Evolutionary conservation across 2,888 invertebrate genomes (phyloP), one percentile per base, ranked within the genome.

Genomic region (Leptinotarsa haldemani): DNA sequence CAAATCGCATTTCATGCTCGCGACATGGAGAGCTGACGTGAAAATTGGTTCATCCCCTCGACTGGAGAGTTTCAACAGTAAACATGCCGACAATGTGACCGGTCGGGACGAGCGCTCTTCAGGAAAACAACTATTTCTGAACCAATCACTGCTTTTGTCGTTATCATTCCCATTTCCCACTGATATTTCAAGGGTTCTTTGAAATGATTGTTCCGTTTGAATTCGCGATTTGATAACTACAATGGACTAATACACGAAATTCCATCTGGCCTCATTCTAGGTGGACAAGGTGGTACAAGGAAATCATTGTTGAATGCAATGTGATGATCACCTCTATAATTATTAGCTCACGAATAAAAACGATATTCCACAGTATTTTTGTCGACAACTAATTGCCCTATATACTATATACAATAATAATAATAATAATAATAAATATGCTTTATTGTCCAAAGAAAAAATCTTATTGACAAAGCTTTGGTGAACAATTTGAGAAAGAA

Each of bases 11-110:
- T 79, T 80, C 78, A 79, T 86, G 85, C 79, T 81, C 77, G 80
- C 82, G 86, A 85, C 85, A 82, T 83, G 80, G 80, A 85, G 85
- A 79, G 81, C 30, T 82, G 82, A 80, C 80, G 82, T 78, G 82
- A 81, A 85, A 85, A 85, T 85, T 85, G 84, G 84, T 84, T 84
- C 83, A 83, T 83, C 83, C 84, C 80, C 84, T 85, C 79, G 79
- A 82, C 78, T 82, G 76, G 77, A 83, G 83, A 83, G 84, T 83
- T 84, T 84, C 82, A 83, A 84, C 84, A 83, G 83, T 84, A 83
- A 82, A 83, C 83, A 83, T 82, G 83, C 82, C 81, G 77, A 82
- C 82, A 82, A 81, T 82, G 83, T 81, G 82, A 82, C 83, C 82
- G 76, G 68, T 73, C 75, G 64, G 47, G 63, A 61, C 72, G 71